phyloP scores from a whole-genome alignment of 23 tunicate genomes.

The Trididemnum clinides region DNA sequence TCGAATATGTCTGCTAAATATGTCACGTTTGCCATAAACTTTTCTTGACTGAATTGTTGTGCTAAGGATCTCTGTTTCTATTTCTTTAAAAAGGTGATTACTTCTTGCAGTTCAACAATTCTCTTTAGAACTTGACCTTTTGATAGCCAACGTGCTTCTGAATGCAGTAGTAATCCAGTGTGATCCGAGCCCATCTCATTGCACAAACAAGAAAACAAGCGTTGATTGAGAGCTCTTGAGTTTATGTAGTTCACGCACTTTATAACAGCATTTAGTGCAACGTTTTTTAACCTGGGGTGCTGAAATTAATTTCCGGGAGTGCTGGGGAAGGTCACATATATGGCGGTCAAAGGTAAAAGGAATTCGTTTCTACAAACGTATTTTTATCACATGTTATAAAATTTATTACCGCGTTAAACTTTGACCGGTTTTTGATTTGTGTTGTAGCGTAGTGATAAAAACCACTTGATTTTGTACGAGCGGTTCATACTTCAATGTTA shows the following conservation, averaged over 20 bases:
- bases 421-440: too few species aligned
- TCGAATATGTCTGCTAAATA: slow-evolving; percentile 51
- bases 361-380: too few species aligned
- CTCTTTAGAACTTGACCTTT: slow-evolving; percentile 32
- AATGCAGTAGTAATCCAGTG: slow-evolving; percentile 26
- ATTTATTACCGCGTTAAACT: too few species aligned
- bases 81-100: slow-evolving; percentile 17
- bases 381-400: too few species aligned
- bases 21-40: slow-evolving; percentile 48
- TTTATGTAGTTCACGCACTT: slow-evolving; percentile 51
- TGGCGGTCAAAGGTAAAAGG: too few species aligned
- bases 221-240: slow-evolving; percentile 46
- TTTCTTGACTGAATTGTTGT: slow-evolving; percentile 39
- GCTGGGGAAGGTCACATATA: too few species aligned
- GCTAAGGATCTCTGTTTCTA: slow-evolving; percentile 33
- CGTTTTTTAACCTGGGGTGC: too few species aligned
- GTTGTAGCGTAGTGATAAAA: too few species aligned
- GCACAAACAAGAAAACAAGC: slow-evolving; percentile 49
- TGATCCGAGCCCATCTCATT: slow-evolving; percentile 49
- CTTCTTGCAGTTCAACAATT: slow-evolving; percentile 37
- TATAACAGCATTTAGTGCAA: slow-evolving; percentile 32
- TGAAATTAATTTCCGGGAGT: too few species aligned
- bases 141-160: slow-evolving; percentile 46
- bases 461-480: too few species aligned
- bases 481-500: too few species aligned